Base-by-base conservation (phyloP, 1,140 invertebrate genomes). In the Diachasmimorpha longicaudata region DNA sequence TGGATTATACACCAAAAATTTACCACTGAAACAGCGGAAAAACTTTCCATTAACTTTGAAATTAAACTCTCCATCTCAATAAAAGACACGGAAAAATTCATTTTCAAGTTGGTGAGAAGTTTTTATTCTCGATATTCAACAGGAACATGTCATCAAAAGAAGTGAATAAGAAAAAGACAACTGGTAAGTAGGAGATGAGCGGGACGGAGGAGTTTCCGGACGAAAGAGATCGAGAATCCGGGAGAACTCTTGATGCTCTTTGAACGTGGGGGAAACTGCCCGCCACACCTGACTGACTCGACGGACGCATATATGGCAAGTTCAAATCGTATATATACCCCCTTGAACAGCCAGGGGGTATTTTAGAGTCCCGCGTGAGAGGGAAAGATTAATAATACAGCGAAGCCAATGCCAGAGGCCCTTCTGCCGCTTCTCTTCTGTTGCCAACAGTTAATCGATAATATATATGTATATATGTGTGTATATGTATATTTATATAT, bases 391-490 rank as follows among this genome's bases (percentile, higher is more conserved):
- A 88, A 88, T 88, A 88, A 88, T 88, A 86, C 83, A 87, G 85
- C 81, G 84, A 87, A 87, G 85, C 81, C 85, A 84, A 87, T 87
- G 86, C 82, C 84, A 87, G 80, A 78, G 77, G 70, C 78, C 75
- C 81, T 72, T 52, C 52, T 77, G 55, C 79, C 81, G 79, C 76
- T 82, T 84, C 86, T 85, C 85, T 88, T 87, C 87, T 89, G 86
- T 85, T 86, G 80, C 84, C 80, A 89, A 87, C 87, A 89, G 87
- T 88, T 89, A 89, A 89, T 89, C 87, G 87, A 89, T 88, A 88
- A 87, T 84, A 87, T 88, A 86, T 81, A 87, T 19, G 14, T 69
- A 11, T 21, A 63, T 63, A 31, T 31, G 6, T 31, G 2, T 31
- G 6, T 6, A 31, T 31, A 2, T 31, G 6, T 6, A 31, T 31